Evolutionary conservation across 1,140 invertebrate genomes (phyloP).

Genomic region (Gryon sp.): DNA sequence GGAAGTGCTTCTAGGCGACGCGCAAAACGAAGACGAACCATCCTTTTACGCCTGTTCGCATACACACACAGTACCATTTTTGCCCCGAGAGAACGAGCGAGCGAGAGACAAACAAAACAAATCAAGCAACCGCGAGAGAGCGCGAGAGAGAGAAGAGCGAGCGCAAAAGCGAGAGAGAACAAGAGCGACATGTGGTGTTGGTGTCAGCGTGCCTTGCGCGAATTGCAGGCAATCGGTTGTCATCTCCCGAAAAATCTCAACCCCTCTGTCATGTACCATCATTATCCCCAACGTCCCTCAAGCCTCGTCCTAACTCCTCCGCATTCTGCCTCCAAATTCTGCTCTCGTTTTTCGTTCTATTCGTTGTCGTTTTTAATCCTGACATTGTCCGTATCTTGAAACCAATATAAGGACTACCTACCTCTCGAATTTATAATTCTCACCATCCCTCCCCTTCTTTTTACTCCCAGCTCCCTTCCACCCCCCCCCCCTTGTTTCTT

Average conservation of each 20-base stretch:
- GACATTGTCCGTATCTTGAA: no score
- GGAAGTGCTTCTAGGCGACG: constrained; percentile 94
- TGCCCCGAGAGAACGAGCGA: constrained; percentile 38
- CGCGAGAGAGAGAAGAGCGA: not conserved
- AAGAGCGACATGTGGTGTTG: no score
- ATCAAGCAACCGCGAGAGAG: no score
- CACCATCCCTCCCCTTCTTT: no score
- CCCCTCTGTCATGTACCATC: not conserved
- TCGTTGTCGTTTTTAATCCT: not conserved
- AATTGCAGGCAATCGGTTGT: not conserved
- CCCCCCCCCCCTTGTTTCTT: no score
- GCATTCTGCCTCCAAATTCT: not conserved
- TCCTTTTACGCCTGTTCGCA: constrained; percentile 16
- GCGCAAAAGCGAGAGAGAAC: no score
- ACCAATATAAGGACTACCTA: no score
- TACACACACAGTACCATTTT: constrained; percentile 9
- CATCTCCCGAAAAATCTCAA: not conserved
- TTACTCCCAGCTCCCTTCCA: no score
- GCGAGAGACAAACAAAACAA: no score
- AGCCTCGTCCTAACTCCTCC: not conserved
- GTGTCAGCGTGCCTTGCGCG: not conserved
- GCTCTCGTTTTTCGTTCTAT: not conserved
- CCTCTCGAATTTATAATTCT: no score
- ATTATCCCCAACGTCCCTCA: no score
- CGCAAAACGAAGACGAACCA: not conserved